Base-by-base conservation (phyloP, 92 coral and sea anemone genomes). In the Pocillopora grandis region DNA sequence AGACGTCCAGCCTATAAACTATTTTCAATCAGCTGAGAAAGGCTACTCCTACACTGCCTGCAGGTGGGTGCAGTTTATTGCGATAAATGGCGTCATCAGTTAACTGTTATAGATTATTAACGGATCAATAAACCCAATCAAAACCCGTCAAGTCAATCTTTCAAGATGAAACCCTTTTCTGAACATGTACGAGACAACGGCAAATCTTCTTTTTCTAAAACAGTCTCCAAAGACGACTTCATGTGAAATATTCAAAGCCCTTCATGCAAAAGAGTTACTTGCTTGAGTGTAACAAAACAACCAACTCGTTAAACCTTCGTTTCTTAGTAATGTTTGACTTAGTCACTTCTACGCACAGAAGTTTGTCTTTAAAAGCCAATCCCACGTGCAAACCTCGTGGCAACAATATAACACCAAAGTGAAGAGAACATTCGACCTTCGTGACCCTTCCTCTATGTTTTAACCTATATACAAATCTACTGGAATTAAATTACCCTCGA, bases 301-400 rank as follows among this genome's bases (percentile, higher is more conserved):
- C 52, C 52, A 42, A 42, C 52, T 42, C 52, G 52, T 42, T 42
- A 42, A 42, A 42, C 52, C 5, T 42, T 42, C 8, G 52, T 42
- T 42, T 42, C 52, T 42, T 42, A 0, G 52, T 42, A 42, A 42
- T 42, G 8, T 42, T 7, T 42, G 8, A 42, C 52, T 42, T 42
- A 81, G 68, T 84, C 88, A 76, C 88, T 77, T 67, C 87, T 57
- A 42, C 55, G 36, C 2, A 21, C 17, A 76, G 88, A 84, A 84
- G 88, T 64, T 84, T 84, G 88, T 84, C 88, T 83, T 62, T 56
- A 52, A 42, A 74, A 83, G 56, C 55, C 60, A 21, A 15, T 71
- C 14, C 69, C 85, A 71, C 77, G 78, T 81, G 85, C 77, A 58
- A 81, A 72, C 77, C 67, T 66, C 85, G 77, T 69, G 77, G 59